These are phyloP conservation scores for Protaetia brevitarsis DNA, from an alignment of 1,140 invertebrate species.

Conservation along the genomic window DNA sequence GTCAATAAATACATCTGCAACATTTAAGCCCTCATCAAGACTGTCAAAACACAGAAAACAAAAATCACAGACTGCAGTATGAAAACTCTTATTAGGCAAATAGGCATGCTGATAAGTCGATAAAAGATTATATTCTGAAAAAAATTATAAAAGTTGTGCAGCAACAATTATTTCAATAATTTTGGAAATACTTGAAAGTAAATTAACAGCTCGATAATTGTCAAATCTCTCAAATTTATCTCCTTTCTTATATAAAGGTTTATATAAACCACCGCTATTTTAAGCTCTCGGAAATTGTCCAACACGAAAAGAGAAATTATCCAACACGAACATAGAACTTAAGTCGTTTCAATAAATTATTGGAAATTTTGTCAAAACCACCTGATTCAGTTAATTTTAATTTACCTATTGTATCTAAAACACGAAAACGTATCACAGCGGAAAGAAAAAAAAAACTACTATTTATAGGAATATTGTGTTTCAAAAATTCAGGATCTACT, in stretches of 20 bases:
- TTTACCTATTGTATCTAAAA: not conserved
- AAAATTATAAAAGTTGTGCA: not conserved
- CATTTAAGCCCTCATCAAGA: not conserved
- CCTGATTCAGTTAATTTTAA: not conserved
- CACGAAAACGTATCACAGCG: not conserved
- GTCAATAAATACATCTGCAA: too few species aligned
- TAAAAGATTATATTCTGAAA: not conserved
- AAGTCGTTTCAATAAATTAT: not conserved
- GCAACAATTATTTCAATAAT: not conserved
- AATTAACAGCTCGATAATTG: not conserved
- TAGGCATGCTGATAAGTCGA: conserved; percentile 1
- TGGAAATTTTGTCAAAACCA: not conserved
- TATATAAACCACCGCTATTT: not conserved
- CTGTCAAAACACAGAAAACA: not conserved
- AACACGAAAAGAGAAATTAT: not conserved
- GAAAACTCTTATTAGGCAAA: not conserved
- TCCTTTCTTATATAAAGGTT: not conserved
- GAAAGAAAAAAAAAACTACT: not conserved
- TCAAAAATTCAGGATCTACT: not conserved
- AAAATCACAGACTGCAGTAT: not conserved
- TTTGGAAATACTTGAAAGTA: not conserved
- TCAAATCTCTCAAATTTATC: not conserved
- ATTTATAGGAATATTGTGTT: not conserved
- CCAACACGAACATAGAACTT: not conserved
- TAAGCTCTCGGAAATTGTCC: not conserved